A percentile compares a stretch with the other conserved stretches of the same genome.
phyloP scores from a whole-genome alignment of 1,140 invertebrate genomes.

The Drosophila orena region DNA sequence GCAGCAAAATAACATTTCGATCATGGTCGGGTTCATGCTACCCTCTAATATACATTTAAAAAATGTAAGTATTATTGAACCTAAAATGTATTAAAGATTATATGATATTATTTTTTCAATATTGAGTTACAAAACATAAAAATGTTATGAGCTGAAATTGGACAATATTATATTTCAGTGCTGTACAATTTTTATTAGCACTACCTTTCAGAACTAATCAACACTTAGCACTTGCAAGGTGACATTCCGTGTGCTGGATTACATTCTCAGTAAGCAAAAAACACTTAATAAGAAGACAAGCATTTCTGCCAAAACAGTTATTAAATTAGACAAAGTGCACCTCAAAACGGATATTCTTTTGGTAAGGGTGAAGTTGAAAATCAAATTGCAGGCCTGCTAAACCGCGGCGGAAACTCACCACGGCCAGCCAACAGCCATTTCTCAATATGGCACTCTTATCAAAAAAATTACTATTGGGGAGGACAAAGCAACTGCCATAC shows the following conservation, averaged over 20 bases:
- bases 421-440: conserved; percentile 34
- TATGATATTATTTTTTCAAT: no score
- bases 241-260: neutral
- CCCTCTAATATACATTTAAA: neutral
- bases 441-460: conserved; percentile 44
- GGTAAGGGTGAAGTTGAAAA: conserved; percentile 25
- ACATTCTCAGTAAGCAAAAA: conserved; percentile 10
- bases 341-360: conserved; percentile 2
- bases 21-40: neutral
- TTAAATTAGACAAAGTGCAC: conserved; percentile 24
- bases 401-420: conserved; percentile 63
- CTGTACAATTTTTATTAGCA: neutral
- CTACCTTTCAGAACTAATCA: neutral
- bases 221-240: neutral
- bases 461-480: conserved; percentile 22
- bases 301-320: neutral
- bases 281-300: neutral
- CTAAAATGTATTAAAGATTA: no score
- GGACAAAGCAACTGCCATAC: conserved; percentile 37
- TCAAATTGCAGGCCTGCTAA: conserved; percentile 63
- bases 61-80: no score
- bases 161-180: neutral
- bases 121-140: no score
- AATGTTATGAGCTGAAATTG: neutral
- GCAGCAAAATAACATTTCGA: conserved; percentile 15